A percentile compares a stretch with the other conserved stretches of the same genome.
These are phyloP conservation scores for Dendroctonus valens DNA, from an alignment of 1,140 invertebrate genomes.

Conservation along the genomic window DNA sequence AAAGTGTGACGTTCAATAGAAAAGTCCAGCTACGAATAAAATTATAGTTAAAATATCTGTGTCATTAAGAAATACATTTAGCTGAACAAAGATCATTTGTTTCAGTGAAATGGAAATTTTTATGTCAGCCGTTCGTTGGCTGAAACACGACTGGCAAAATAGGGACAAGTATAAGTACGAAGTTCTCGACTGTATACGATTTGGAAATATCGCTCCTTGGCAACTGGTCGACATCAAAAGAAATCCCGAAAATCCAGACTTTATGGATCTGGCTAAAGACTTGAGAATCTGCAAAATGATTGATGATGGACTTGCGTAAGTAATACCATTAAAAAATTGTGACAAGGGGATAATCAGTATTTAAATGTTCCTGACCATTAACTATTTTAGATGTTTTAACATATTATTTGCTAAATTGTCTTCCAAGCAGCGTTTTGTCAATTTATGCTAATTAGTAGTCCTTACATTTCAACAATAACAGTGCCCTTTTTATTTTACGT, in stretches of 20 bases:
- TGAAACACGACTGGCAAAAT: slow-evolving; percentile 64
- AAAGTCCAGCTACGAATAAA: no score
- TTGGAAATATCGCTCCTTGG: slow-evolving; percentile 71
- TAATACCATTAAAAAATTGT: no score
- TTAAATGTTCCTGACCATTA: no score
- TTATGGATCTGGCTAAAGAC: slow-evolving; percentile 64
- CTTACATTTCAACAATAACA: no score
- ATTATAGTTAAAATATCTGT: neutral
- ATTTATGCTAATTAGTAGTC: no score
- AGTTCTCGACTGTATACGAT: slow-evolving; percentile 65
- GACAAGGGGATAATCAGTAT: no score
- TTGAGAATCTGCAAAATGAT: slow-evolving; percentile 68
- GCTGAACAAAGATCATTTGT: slow-evolving; percentile 9
- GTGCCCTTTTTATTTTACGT: no score
- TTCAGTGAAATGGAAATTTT: slow-evolving; percentile 72
- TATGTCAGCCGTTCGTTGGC: slow-evolving; percentile 72
- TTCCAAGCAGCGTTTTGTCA: no score
- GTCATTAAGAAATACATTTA: neutral
- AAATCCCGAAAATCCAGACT: slow-evolving; percentile 67
- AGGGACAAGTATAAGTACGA: slow-evolving; percentile 57
- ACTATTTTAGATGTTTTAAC: no score
- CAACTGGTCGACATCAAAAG: slow-evolving; percentile 69
- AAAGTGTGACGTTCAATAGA: no score
- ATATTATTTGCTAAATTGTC: no score
- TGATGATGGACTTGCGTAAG: slow-evolving; percentile 69